Evolutionary conservation across 2,888 invertebrate genomes (phyloP).

Genomic region (Plusia festucae): DNA sequence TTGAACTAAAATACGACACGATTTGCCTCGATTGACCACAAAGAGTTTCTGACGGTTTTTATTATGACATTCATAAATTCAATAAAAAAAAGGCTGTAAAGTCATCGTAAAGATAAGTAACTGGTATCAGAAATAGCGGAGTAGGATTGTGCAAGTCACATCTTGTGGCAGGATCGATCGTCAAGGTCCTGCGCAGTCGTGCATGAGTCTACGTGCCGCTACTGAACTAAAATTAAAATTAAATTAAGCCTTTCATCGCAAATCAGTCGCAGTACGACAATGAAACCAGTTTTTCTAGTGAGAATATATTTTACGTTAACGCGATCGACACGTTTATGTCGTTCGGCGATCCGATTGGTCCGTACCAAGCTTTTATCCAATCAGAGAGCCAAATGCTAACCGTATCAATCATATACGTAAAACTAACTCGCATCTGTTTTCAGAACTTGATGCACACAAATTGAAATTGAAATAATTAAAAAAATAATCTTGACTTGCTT

Average conservation of each 20-base stretch:
- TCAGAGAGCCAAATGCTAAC: no score
- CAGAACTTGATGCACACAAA: conserved; percentile 1
- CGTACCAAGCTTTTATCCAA: no score
- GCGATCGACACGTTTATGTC: no score
- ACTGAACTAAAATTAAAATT: conserved; percentile 70
- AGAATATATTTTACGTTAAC: no score
- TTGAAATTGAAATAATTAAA: conserved; percentile 30
- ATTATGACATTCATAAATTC: conserved; percentile 59
- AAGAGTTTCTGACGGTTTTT: conserved; percentile 53
- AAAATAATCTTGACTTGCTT: background rate
- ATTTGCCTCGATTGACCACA: conserved; percentile 31
- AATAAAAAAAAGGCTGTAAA: conserved; percentile 63
- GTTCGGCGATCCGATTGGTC: no score
- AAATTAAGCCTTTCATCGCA: conserved; percentile 64
- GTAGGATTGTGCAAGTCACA: conserved; percentile 84
- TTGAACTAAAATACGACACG: conserved; percentile 30
- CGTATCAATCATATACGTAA: no score
- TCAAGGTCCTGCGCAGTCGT: conserved; percentile 81
- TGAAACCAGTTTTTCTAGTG: no score
- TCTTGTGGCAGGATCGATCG: conserved; percentile 78
- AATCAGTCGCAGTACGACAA: conserved; percentile 50
- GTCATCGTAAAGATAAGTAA: conserved; percentile 63
- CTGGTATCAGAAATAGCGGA: conserved; percentile 78
- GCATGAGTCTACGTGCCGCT: conserved; percentile 79
- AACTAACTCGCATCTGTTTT: no score